Percentiles rank a stretch among this genome's conserved stretches.
Evolutionary conservation across 2,888 invertebrate genomes (phyloP).

Genomic region (Mesorhabditis sp.): DNA sequence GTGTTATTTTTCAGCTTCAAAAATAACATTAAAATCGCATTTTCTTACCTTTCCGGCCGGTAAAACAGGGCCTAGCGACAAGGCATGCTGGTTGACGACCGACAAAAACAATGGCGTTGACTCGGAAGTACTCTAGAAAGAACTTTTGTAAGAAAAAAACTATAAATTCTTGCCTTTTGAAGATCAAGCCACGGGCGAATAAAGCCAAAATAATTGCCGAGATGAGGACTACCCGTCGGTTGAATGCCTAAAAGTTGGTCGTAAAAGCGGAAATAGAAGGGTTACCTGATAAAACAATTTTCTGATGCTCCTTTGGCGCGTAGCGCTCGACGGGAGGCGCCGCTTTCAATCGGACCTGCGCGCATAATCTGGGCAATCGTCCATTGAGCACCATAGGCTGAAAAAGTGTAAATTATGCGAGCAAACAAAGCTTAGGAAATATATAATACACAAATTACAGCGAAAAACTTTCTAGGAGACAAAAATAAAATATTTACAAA

Average conservation of each 20-base stretch:
- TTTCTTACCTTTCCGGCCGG: slow-evolving; percentile 19
- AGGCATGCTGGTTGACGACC: slow-evolving; percentile 55
- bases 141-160: not conserved
- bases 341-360: too few relatives aligned
- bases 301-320: too few relatives aligned
- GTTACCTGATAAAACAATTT: not conserved
- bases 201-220: slow-evolving; percentile 95
- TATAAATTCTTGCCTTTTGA: slow-evolving; percentile 63
- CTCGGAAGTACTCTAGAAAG: slow-evolving; percentile 14
- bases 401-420: too few relatives aligned
- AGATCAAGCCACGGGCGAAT: slow-evolving; percentile 79
- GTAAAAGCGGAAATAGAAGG: not conserved
- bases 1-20: slow-evolving; percentile 64
- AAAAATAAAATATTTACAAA: too few relatives aligned
- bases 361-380: too few relatives aligned
- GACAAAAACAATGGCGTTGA: slow-evolving; percentile 30
- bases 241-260: slow-evolving; percentile 72
- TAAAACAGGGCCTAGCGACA: slow-evolving; percentile 35
- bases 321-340: too few relatives aligned
- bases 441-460: too few relatives aligned
- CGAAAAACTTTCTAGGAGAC: too few relatives aligned
- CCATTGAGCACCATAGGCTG: too few relatives aligned
- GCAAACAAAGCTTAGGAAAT: too few relatives aligned
- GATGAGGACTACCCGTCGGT: slow-evolving; percentile 86
- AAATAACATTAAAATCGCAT: not conserved